phyloP scores from a whole-genome alignment of 1,140 invertebrate genomes.

The Solenopsis fugax region DNA sequence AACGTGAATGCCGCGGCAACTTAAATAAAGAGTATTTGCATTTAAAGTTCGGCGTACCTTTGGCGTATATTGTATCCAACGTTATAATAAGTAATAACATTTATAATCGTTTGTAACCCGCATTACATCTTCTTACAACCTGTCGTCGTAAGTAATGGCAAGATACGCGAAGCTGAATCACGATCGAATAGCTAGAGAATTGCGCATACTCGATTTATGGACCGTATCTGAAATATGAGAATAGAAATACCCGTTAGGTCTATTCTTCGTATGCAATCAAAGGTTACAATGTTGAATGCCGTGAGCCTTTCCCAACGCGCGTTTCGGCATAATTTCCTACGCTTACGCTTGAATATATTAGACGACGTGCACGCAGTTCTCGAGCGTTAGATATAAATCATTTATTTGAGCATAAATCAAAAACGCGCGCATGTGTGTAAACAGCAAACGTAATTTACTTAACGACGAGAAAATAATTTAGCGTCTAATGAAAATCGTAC shows the following conservation, averaged over 20 bases:
- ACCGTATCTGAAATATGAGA: constrained; percentile 53
- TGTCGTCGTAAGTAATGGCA: constrained; percentile 6
- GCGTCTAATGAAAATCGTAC: not conserved
- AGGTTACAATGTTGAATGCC: constrained; percentile 32
- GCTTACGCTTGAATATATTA: constrained; percentile 16
- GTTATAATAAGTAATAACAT: constrained; percentile 5
- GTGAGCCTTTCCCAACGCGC: constrained; percentile 54
- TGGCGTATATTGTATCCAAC: not conserved
- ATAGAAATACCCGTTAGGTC: constrained; percentile 43
- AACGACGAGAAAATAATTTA: not conserved
- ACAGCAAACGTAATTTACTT: not conserved
- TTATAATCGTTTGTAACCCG: constrained; percentile 23
- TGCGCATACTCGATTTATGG: constrained; percentile 37
- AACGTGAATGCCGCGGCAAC: not conserved
- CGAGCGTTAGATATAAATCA: not conserved
- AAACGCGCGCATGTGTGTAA: not conserved
- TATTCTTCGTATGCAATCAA: constrained; percentile 47
- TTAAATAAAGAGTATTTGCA: constrained; percentile 2
- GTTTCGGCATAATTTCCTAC: constrained; percentile 53
- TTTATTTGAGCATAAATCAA: not conserved
- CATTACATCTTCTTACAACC: not conserved
- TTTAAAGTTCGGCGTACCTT: not conserved
- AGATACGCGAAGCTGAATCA: constrained; percentile 18
- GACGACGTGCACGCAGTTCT: not conserved
- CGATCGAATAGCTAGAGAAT: constrained; percentile 30